Conservation (phyloP, 2,888 invertebrate species). For the Endotricha flammealis region DNA sequence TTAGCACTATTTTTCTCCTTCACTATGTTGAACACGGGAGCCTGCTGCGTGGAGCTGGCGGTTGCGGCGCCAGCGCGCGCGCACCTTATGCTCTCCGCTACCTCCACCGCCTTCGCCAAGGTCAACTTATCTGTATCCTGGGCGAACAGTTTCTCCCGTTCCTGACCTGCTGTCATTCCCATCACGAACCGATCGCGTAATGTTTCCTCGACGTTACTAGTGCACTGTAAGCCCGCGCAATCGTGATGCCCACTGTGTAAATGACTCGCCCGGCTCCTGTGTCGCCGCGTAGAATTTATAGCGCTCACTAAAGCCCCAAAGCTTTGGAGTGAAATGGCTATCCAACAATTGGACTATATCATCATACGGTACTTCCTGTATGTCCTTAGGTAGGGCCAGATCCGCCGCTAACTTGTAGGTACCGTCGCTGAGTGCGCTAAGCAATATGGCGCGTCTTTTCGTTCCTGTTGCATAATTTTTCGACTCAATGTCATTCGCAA, state of each 20-base stretch:
- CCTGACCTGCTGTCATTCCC: conserved; percentile 23
- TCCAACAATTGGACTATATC: conserved; percentile 21
- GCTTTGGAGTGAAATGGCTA: conserved; percentile 25
- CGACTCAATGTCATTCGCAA: too few species aligned
- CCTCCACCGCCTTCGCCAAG: conserved; percentile 23
- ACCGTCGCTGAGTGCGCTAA: conserved; percentile 20
- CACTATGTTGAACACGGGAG: conserved; percentile 10
- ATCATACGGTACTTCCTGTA: conserved; percentile 17
- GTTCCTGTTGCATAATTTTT: too few species aligned
- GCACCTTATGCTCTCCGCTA: too few species aligned
- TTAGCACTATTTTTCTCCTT: conserved; percentile 1
- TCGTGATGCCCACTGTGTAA: conserved; percentile 23
- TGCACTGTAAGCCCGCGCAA: conserved; percentile 20
- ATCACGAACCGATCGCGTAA: conserved; percentile 23
- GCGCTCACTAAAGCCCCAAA: conserved; percentile 25
- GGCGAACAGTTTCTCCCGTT: conserved; percentile 24
- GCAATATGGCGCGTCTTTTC: conserved; percentile 12
- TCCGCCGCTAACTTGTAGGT: conserved; percentile 20
- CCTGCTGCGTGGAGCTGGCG: background rate
- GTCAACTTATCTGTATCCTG: conserved; percentile 20
- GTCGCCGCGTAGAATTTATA: conserved; percentile 25
- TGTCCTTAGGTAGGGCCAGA: conserved; percentile 20
- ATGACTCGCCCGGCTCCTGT: conserved; percentile 21
- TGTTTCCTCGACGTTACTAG: conserved; percentile 22
- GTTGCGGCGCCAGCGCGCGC: conserved; percentile 21